Conservation (phyloP, 2,113 vertebrate species). For the Regulus satrapa region DNA sequence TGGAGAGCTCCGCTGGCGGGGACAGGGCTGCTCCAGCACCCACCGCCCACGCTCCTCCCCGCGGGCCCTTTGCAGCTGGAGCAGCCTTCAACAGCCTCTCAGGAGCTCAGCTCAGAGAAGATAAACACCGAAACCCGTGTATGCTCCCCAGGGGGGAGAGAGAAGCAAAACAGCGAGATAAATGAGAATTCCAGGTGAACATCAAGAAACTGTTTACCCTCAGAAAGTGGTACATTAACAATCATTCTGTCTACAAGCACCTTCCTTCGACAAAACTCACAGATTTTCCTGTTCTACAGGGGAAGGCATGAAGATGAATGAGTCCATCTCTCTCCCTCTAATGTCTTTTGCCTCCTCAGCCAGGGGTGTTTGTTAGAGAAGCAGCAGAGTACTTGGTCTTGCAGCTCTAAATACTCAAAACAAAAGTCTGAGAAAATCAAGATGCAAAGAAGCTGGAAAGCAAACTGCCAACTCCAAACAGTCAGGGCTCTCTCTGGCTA, state of each 20-base stretch:
- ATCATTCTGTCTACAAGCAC: neutral
- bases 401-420: neutral
- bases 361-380: neutral
- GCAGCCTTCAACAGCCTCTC: neutral
- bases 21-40: neutral
- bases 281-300: neutral
- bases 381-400: neutral
- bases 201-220: neutral
- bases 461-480: neutral
- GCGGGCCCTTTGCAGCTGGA: accelerated
- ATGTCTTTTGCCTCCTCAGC: neutral
- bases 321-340: neutral
- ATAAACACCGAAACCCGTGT: neutral
- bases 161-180: neutral
- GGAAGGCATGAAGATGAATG: neutral
- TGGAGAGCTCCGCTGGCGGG: neutral
- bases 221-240: neutral
- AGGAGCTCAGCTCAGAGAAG: neutral
- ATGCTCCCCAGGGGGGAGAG: neutral
- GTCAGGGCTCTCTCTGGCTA: neutral
- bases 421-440: neutral
- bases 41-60: neutral
- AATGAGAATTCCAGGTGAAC: neutral
- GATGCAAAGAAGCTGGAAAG: neutral
- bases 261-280: neutral